Percentiles rank a stretch among this genome's conserved stretches.
Conservation (phyloP, 2,797 vertebrate species). For the Galago senegalensis region DNA sequence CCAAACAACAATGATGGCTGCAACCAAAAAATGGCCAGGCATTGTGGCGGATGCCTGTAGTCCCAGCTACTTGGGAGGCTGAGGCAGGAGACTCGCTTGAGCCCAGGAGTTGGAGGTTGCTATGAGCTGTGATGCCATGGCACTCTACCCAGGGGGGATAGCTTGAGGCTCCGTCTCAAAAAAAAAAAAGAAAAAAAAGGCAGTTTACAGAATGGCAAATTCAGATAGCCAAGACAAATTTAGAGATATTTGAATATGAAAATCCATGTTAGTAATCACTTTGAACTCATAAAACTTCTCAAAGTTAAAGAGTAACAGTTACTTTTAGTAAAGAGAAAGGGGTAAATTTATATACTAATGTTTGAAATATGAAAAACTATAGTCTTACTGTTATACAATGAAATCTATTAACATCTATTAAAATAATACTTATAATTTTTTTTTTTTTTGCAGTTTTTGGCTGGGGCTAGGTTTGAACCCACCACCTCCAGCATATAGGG, state of each 20-base stretch:
- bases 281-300: conserved; percentile 33
- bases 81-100: no score
- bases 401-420: conserved; percentile 1
- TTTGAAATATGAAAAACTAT: conserved; percentile 17
- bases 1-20: no score
- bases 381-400: neutral
- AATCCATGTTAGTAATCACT: conserved; percentile 10
- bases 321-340: neutral
- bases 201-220: neutral
- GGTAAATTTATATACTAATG: neutral
- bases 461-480: no score
- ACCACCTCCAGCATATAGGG: no score
- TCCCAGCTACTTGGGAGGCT: no score
- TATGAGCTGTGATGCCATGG: no score
- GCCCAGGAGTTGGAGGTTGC: no score
- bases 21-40: no score
- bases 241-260: neutral
- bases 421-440: neutral
- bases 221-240: neutral
- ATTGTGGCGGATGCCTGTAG: no score
- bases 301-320: neutral
- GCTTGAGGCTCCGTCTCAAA: no score
- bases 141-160: no score
- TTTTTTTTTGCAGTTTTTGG: no score
- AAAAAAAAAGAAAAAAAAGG: neutral